Base-by-base conservation (phyloP, 2,113 vertebrate genomes). In the Vulpes lagopus region DNA sequence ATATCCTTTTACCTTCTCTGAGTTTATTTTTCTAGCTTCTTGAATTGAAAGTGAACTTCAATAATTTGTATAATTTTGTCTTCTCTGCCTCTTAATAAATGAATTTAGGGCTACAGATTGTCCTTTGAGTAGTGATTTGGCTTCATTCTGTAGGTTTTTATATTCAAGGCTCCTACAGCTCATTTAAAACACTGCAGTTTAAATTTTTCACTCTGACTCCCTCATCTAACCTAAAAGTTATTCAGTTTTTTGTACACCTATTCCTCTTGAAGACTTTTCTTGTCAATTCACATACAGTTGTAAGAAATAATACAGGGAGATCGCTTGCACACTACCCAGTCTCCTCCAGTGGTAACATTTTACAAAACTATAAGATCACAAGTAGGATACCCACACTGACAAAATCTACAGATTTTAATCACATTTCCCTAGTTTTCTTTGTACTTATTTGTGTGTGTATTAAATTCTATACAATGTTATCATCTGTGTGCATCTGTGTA, bases 51-150 rank as follows among this genome's bases (percentile, higher is more conserved):
- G 11, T 3, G 23, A 38, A 89, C 23, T 51, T n/a, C 53, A 80
- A 5, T 49, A n/a, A 80, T 38, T 30, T 64, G 49, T 27, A 74
- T 4, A n/a, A n/a, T 69, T 69, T 19, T 20, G n/a, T 87, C 27
- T 89, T 69, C 49, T 11, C 38, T 96, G 55, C 35, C 60, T 92
- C 88, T 92, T 67, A 62, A 78, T 73, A 78, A 79, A 30, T 84
- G 55, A 90, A 62, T 51, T 35, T 51, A 51, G 27, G 60, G 17
- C 20, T 55, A 67, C 2, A 32, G 3, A 79, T 43, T 55, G 53
- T 79, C 80, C 86, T 90, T 16, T 85, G 78, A 83, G n/a, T 15
- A 11, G 12, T 25, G 67, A 71, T 38, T 25, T 51, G 85, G 30
- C 19, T 32, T 59, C 53, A 15, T 12, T 53, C 15, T 22, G 12